Evolutionary conservation across 2,797 vertebrate species (phyloP).

Genomic region (Syngnathus rostellatus): DNA sequence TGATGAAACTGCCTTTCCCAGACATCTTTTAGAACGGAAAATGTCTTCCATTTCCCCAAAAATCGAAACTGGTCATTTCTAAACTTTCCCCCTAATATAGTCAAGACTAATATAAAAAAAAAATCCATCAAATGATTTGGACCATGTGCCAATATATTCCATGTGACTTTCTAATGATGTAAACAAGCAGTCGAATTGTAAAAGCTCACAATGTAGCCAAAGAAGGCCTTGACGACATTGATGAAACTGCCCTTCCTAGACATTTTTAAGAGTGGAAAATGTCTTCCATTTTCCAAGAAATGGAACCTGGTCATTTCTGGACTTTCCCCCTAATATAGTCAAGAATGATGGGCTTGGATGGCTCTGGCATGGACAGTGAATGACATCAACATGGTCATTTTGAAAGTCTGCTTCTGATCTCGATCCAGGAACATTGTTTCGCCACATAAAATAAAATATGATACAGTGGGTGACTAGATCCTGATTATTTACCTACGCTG

Average conservation of each 20-base stretch:
- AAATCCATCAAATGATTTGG: too few relatives aligned
- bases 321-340: conserved; percentile 10
- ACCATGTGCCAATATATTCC: too few relatives aligned
- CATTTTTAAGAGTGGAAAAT: not conserved
- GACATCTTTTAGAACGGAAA: not conserved
- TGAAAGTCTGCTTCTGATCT: conserved; percentile 40
- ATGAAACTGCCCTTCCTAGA: not conserved
- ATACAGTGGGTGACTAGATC: not conserved
- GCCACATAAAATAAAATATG: not conserved
- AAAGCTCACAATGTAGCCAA: not conserved
- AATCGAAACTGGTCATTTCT: conserved; percentile 17
- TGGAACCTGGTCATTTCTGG: conserved; percentile 14
- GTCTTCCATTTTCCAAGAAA: conserved; percentile 15
- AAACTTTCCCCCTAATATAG: conserved; percentile 8
- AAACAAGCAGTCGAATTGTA: not conserved
- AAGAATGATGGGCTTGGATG: conserved; percentile 15
- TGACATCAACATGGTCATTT: conserved; percentile 39
- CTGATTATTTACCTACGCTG: not conserved
- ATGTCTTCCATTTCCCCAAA: conserved; percentile 13
- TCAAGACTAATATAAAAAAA: conserved; percentile 2
- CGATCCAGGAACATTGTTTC: conserved; percentile 24
- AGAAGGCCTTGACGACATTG: not conserved
- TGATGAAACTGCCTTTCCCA: not conserved
- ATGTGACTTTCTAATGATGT: not conserved
- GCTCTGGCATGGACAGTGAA: conserved; percentile 26